These are phyloP conservation scores for Himalopsyche kuldschensis DNA, from an alignment of 2,888 invertebrate species.

Conservation along the genomic window DNA sequence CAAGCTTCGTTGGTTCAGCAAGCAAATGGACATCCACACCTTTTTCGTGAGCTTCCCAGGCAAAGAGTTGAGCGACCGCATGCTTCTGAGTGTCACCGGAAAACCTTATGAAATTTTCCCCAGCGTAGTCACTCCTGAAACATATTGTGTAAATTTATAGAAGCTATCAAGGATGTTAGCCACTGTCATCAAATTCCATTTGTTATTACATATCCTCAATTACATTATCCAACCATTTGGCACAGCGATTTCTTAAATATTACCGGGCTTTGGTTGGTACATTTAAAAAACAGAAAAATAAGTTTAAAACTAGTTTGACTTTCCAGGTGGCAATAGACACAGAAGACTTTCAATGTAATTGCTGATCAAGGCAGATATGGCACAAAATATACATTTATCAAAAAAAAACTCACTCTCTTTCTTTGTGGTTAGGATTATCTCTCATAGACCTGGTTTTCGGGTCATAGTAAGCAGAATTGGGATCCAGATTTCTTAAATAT, in stretches of 20 bases:
- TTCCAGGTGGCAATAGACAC: background rate
- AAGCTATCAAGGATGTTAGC: background rate
- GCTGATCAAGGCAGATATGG: background rate
- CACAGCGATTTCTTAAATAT: no score
- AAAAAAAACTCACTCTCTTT: slow-evolving; percentile 59
- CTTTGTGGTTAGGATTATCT: slow-evolving; percentile 83
- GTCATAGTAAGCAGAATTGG: slow-evolving; percentile 98
- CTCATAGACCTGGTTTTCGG: slow-evolving; percentile 99
- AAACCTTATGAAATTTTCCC: slow-evolving; percentile 95
- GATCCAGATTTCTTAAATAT: slow-evolving; percentile 94
- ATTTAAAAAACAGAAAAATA: no score
- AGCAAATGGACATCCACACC: slow-evolving; percentile 94
- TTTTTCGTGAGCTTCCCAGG: slow-evolving; percentile 94
- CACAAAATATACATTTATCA: background rate
- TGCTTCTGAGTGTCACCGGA: slow-evolving; percentile 92
- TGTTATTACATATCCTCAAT: no score
- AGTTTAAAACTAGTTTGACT: background rate
- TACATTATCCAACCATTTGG: no score
- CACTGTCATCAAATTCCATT: no score
- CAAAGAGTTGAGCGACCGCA: slow-evolving; percentile 90
- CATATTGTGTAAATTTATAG: slow-evolving; percentile 6
- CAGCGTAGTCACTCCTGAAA: slow-evolving; percentile 75
- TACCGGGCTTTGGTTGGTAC: no score
- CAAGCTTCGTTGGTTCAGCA: slow-evolving; percentile 97
- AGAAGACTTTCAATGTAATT: background rate